Evolutionary conservation across 2,888 invertebrate species (phyloP).

Genomic region (Galerucella calmariensis): DNA sequence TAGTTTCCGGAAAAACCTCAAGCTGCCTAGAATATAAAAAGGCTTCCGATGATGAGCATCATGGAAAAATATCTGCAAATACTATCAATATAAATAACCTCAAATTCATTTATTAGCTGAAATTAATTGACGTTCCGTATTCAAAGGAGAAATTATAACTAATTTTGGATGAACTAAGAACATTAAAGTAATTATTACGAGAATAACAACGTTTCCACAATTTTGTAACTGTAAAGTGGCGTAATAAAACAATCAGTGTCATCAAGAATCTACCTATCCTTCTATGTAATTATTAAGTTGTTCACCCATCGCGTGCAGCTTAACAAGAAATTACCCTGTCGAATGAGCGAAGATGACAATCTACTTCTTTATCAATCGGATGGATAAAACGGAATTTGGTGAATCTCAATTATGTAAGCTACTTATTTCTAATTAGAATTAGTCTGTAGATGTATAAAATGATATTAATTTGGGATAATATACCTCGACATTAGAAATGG

Average conservation of each 20-base stretch:
- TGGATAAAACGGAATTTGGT: background rate
- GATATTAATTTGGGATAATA: too few species aligned
- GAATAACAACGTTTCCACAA: background rate
- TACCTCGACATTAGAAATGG: too few species aligned
- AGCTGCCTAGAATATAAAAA: too few species aligned
- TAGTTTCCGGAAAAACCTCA: too few species aligned
- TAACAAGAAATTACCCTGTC: background rate
- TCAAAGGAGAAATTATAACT: background rate
- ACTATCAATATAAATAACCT: too few species aligned
- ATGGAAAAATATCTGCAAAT: too few species aligned
- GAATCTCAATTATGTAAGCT: background rate
- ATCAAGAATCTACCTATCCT: background rate
- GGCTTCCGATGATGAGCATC: too few species aligned
- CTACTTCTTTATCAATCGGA: background rate
- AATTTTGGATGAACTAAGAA: background rate
- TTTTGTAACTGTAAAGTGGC: background rate
- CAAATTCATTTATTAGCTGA: too few species aligned
- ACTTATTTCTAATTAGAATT: background rate
- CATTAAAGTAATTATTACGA: background rate
- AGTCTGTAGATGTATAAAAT: background rate
- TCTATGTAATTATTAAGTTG: background rate
- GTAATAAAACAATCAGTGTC: conserved; percentile 1
- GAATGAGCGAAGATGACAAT: background rate
- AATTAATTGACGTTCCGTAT: background rate
- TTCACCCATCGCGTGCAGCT: background rate